Evolutionary conservation across 2,797 vertebrate species (phyloP), one percentile per base, ranked within the genome.

Genomic region (Danio tinwini): DNA sequence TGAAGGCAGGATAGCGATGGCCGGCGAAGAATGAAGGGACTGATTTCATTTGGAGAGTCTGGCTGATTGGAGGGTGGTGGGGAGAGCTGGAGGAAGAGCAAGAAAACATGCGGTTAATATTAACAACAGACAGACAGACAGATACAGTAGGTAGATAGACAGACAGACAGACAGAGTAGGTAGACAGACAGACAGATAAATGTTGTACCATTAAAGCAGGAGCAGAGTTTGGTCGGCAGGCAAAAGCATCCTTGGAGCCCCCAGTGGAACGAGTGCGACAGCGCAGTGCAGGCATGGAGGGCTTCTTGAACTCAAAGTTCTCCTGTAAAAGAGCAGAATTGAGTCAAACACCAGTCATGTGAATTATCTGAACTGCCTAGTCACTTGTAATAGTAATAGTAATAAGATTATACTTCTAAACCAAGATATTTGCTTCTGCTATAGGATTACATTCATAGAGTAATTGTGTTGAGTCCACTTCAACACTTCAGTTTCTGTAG

Each of bases 261-360:
- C 84, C 91, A 7, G 80, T 63, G 6, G 90, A 87, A 7, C 77
- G 87, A 0, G 82, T 5, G 0, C 89, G 90, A 71, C 77, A 82
- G 11, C 95, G 94, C 4, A 94, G 94, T 6, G 67, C 88, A 0
- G 94, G 94, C 19, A 89, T 91, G 77, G 87, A 89, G 0, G 96
- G 96, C 82, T 95, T 95, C 90, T 95, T 97, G 83, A 97, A 97
- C 77, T 95, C 89, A 86, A 93, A 93, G 7, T 88, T 85, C 81
- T 94, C 93, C 96, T 96, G 83, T 0, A 17, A 6, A 11, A 52
- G 55, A 77, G 5, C 0, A 19, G 1, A 11, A 7, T n/a, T 3
- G 11, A 16, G 3, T 29, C 29, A 29, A 29, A 1, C 29, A 1
- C 3, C 29, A 29, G 3, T 29, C 29, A 1, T 29, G 29, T 29